Base-by-base conservation (phyloP, 2,888 invertebrate species). In the Baronia brevicornis region DNA sequence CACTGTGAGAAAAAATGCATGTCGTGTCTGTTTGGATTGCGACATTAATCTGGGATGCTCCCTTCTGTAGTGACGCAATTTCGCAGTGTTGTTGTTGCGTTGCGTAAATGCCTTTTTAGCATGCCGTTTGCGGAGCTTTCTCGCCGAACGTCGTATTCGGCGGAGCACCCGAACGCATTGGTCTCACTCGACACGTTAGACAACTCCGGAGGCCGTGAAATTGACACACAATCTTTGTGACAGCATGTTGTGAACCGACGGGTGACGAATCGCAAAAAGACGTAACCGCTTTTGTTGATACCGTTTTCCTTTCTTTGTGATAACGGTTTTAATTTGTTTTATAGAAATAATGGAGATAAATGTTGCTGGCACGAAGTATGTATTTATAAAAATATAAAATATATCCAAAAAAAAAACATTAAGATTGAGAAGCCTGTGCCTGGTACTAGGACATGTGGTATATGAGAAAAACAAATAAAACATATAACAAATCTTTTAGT, bases 21-120 rank as follows among this genome's bases (percentile, higher is more conserved):
- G 48, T 46, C 50, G 40, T 38, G 44, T 56, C 55, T 51, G 52
- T 36, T n/a, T n/a, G n/a, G n/a, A 36, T 39, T 44, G 43, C 44
- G 61, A 58, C 59, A 62, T 60, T 60, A 67, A 59, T 66, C 61
- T 55, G 51, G 47, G 60, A 53, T 62, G 54, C 46, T 55, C 55
- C 51, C 48, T 44, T n/a, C 7, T 17, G n/a, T 28, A 33, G 32
- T 72, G 68, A 71, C 46, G 75, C 65, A 78, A 80, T 54, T 34
- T 5, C 42, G 29, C 44, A 42, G 43, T 48, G 44, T 55, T 55
- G 46, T 53, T 47, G 48, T n/a, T n/a, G n/a, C 41, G 55, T 80
- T 82, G 73, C 77, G 78, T 71, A 79, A 74, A 69, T 55, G 56
- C 47, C 66, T 67, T 67, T 70, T 79, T 78, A 77, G 73, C 78